Base-by-base conservation (phyloP, 35 echinoderm and acorn worm genomes). In the Apostichopus parvimensis region DNA sequence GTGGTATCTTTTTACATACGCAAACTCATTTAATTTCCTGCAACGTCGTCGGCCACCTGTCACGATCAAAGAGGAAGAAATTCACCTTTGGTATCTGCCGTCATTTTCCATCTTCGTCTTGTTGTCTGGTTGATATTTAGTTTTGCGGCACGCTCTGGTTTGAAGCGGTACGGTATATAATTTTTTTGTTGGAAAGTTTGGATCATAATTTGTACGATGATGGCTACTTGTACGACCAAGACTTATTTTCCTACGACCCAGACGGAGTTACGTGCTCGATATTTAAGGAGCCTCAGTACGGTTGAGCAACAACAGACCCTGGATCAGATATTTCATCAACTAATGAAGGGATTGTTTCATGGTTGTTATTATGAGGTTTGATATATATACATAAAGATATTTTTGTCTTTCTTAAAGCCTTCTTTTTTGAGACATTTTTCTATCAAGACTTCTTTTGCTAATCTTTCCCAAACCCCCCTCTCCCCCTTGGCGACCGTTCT, bases 291-390 rank as follows among this genome's bases (percentile, higher is more conserved):
- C 65, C 64, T 70, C 54, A 80, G 72, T 20, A 20, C 65, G 26
- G 91, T 86, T n/a, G 75, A 88, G 54, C 95, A 97, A 80, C 87
- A 90, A 56, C 90, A 94, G 73, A 94, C 94, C 7, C 73, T 97
- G 93, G 95, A 94, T 92, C 91, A 94, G 52, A 97, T 98, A 25
- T 98, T 95, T 57, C 71, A 68, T 7, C 94, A 94, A 10, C 78
- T 95, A 8, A 83, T 93, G 77, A 95, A 87, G 55, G 96, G 93
- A 9, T 90, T 98, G 8, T 77, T 98, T 12, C 86, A 93, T 77
- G 93, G 96, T 17, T 95, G 94, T 56, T 98, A 95, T 76, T 92
- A 98, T 93, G 96, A 98, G 96, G 94, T 95, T 78, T 91, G 89
- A n/a, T 45, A 45, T 45, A 45, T 45, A 45, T 45, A 45, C 34